A percentile compares a stretch with the other conserved stretches of the same genome.
phyloP scores from a whole-genome alignment of 2,888 invertebrate genomes.

The Ophion ventricosus region DNA sequence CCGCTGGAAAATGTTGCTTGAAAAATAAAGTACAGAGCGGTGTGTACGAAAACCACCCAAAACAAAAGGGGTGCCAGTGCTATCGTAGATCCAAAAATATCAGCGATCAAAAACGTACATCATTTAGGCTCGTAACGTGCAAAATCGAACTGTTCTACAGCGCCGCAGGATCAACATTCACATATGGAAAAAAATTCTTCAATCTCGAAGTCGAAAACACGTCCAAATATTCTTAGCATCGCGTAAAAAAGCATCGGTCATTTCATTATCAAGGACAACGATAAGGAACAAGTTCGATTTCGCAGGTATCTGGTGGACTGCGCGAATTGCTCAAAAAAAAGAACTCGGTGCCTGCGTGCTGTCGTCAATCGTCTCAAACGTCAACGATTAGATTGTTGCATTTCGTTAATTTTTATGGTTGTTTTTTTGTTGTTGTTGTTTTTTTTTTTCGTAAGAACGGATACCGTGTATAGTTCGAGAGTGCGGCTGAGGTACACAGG shows the following conservation, averaged over 20 bases:
- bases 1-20: too few species aligned
- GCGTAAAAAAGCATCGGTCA: neutral
- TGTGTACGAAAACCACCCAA: neutral
- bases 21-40: too few species aligned
- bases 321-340: slow-evolving; percentile 1
- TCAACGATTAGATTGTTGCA: slow-evolving; percentile 18
- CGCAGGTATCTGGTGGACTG: neutral
- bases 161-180: neutral
- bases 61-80: slow-evolving; percentile 3
- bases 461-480: slow-evolving; percentile 78
- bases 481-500: slow-evolving; percentile 75
- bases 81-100: neutral
- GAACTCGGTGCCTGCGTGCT: slow-evolving; percentile 12
- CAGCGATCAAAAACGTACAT: slow-evolving; percentile 1
- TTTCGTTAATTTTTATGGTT: neutral
- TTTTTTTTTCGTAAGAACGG: slow-evolving; percentile 48
- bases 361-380: slow-evolving; percentile 19
- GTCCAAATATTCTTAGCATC: neutral
- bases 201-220: neutral
- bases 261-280: neutral
- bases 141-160: neutral
- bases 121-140: slow-evolving; percentile 1
- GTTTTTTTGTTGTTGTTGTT: slow-evolving; percentile 11
- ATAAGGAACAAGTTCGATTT: slow-evolving; percentile 3
- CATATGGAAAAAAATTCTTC: neutral